Conservation (phyloP, 2,797 vertebrate species). For the Natrix natrix region DNA sequence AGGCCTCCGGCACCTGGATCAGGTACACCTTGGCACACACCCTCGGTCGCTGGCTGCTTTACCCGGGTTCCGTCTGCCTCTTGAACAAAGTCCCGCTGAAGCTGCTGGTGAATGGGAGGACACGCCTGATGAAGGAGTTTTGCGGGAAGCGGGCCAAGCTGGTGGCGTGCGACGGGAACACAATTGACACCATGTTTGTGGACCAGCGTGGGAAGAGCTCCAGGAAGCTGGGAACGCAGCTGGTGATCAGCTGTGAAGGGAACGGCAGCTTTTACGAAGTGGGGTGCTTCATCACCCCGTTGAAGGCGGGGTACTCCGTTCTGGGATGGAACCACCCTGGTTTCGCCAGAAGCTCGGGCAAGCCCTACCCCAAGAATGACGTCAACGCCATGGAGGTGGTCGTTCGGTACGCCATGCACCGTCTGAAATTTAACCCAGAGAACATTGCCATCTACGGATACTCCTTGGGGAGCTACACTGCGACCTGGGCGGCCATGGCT, state of each 20-base stretch:
- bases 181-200: constrained; percentile 91
- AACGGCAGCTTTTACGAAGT: constrained; percentile 91
- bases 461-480: constrained; percentile 91
- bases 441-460: constrained; percentile 86
- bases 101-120: constrained; percentile 83
- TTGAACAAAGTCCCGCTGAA: constrained; percentile 84
- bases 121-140: constrained; percentile 81
- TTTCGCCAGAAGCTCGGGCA: constrained; percentile 85
- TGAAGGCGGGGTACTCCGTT: constrained; percentile 87
- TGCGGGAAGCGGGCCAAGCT: constrained; percentile 85
- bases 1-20: constrained; percentile 79
- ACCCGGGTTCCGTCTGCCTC: constrained; percentile 85
- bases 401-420: constrained; percentile 84
- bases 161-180: constrained; percentile 84
- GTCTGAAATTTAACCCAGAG: constrained; percentile 77
- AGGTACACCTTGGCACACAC: constrained; percentile 83
- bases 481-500: constrained; percentile 81
- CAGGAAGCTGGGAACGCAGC: constrained; percentile 62
- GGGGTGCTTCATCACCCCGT: constrained; percentile 86
- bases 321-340: constrained; percentile 92
- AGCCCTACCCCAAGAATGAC: constrained; percentile 86
- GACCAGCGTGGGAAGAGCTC: constrained; percentile 75
- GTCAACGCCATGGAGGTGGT: constrained; percentile 90
- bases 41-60: constrained; percentile 87
- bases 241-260: constrained; percentile 94